A percentile compares a stretch with the other conserved stretches of the same genome.
These are phyloP conservation scores for Danio albolineatus DNA, from an alignment of 2,797 vertebrate species.

Conservation along the genomic window DNA sequence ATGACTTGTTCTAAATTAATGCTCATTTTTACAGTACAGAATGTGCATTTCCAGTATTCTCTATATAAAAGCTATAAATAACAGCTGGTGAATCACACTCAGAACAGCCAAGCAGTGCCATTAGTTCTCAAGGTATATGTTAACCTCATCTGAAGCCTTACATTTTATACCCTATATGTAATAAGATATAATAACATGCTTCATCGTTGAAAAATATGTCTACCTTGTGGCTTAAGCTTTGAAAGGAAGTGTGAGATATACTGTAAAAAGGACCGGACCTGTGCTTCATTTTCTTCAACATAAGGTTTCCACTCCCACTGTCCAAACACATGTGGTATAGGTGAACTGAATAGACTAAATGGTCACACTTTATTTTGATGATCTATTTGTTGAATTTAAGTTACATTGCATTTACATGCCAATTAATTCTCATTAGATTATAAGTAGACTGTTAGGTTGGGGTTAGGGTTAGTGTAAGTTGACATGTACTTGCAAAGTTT, in stretches of 20 bases:
- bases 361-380: too few species aligned
- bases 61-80: neutral
- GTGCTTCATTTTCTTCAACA: too few species aligned
- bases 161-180: slow-evolving; percentile 9
- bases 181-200: slow-evolving; percentile 40
- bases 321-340: too few species aligned
- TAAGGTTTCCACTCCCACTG: too few species aligned
- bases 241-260: neutral
- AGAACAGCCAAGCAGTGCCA: neutral
- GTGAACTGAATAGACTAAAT: too few species aligned
- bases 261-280: neutral
- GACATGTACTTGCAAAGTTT: too few species aligned
- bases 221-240: slow-evolving; percentile 24
- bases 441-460: too few species aligned
- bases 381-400: too few species aligned
- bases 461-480: too few species aligned
- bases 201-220: slow-evolving; percentile 7
- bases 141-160: slow-evolving; percentile 37
- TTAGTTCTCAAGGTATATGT: slow-evolving; percentile 12
- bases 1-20: neutral
- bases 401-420: too few species aligned
- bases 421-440: too few species aligned
- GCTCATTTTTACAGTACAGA: neutral
- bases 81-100: slow-evolving; percentile 23
- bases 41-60: neutral